Percentiles rank a stretch among this genome's conserved stretches.
Evolutionary conservation across 2,113 vertebrate species (phyloP).

Genomic region (Paraplagusia blochii): DNA sequence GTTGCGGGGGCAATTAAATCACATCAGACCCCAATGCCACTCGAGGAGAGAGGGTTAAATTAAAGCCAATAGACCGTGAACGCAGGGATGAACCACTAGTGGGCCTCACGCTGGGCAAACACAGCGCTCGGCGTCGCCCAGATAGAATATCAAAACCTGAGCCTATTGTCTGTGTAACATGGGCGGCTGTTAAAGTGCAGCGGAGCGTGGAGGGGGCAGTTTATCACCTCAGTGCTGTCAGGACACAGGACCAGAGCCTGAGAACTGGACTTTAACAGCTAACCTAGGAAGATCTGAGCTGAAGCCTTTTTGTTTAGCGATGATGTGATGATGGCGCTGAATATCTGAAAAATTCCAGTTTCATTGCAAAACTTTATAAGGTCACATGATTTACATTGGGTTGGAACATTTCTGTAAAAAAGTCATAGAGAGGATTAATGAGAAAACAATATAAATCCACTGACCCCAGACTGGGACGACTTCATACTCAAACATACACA

Average conservation of each 20-base stretch:
- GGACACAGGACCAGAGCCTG: slow-evolving; percentile 49
- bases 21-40: slow-evolving; percentile 18
- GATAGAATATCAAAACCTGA: slow-evolving; percentile 70
- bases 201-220: slow-evolving; percentile 57
- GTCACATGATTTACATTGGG: too few relatives aligned
- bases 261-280: slow-evolving; percentile 48
- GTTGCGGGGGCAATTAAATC: slow-evolving; percentile 47
- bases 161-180: slow-evolving; percentile 59
- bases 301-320: too few relatives aligned
- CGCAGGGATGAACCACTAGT: slow-evolving; percentile 38
- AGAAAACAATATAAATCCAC: too few relatives aligned
- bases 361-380: too few relatives aligned
- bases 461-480: too few relatives aligned
- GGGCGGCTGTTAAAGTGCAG: slow-evolving; percentile 64
- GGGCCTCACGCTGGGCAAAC: slow-evolving; percentile 45
- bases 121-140: slow-evolving; percentile 27
- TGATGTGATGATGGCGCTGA: too few relatives aligned
- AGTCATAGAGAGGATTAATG: too few relatives aligned
- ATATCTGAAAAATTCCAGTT: too few relatives aligned
- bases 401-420: too few relatives aligned
- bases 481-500: background rate
- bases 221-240: slow-evolving; percentile 69
- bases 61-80: slow-evolving; percentile 48
- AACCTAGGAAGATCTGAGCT: too few relatives aligned
- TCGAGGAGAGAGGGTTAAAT: slow-evolving; percentile 49